Evolutionary conservation across 2,888 invertebrate genomes (phyloP).

Genomic region (Terebella lapidaria): DNA sequence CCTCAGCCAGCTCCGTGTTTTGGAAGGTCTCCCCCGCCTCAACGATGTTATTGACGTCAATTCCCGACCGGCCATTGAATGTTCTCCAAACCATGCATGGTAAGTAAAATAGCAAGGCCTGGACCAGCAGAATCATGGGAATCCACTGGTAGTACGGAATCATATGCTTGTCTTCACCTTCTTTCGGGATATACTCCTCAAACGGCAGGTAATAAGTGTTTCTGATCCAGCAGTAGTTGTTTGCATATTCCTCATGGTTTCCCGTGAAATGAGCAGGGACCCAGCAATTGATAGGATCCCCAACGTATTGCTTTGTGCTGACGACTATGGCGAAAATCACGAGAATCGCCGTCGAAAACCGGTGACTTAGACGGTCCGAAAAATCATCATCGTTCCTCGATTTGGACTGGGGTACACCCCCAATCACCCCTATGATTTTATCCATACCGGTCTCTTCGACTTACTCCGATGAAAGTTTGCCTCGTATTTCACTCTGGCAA

Average conservation of each 20-base stretch:
- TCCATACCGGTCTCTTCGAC: constrained; percentile 20
- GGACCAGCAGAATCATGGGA: constrained; percentile 24
- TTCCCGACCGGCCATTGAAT: constrained; percentile 24
- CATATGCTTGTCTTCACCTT: constrained; percentile 21
- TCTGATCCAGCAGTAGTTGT: constrained; percentile 26
- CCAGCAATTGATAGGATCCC: constrained; percentile 27
- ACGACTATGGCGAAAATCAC: constrained; percentile 25
- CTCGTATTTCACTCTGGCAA: too few species aligned
- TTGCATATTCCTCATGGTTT: constrained; percentile 22
- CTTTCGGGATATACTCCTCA: constrained; percentile 25
- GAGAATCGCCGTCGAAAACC: constrained; percentile 19
- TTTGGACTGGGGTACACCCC: constrained; percentile 22
- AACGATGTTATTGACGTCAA: constrained; percentile 29
- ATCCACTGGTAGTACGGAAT: constrained; percentile 29
- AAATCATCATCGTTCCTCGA: constrained; percentile 23
- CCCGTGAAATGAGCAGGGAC: constrained; percentile 26
- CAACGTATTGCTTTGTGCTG: constrained; percentile 23
- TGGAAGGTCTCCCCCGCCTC: constrained; percentile 30
- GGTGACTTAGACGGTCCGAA: constrained; percentile 17
- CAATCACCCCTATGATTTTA: constrained; percentile 24
- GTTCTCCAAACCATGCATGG: constrained; percentile 25
- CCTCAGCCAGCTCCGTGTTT: constrained; percentile 25
- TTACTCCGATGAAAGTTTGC: too few species aligned
- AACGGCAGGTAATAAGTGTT: constrained; percentile 27
- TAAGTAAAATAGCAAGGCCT: constrained; percentile 24